phyloP scores from a whole-genome alignment of 2,888 invertebrate species.

The Volucella inanis region DNA sequence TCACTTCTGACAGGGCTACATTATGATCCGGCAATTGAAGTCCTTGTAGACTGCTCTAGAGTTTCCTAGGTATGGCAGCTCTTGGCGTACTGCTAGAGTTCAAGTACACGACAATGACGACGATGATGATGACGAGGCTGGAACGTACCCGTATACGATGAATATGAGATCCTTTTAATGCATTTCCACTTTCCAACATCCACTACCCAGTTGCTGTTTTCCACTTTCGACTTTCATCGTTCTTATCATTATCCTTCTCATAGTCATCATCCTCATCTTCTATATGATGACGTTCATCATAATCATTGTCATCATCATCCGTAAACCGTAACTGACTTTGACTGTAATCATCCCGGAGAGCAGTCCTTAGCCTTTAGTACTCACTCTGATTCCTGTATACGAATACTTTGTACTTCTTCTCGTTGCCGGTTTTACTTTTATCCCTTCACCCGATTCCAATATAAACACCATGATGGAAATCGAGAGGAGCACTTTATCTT shows the following conservation, averaged over 20 bases:
- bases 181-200: constrained; percentile 54
- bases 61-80: constrained; percentile 53
- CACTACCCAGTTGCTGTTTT: constrained; percentile 26
- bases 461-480: constrained; percentile 70
- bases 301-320: constrained; percentile 8
- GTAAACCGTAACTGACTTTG: neutral
- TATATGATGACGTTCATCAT: neutral
- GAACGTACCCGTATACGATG: neutral
- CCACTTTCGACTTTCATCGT: constrained; percentile 3
- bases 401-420: neutral
- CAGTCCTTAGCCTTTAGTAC: constrained; percentile 2
- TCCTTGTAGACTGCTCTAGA: constrained; percentile 56
- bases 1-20: constrained; percentile 68
- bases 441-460: constrained; percentile 48
- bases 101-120: constrained; percentile 55
- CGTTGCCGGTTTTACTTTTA: neutral
- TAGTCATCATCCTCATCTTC: constrained; percentile 20
- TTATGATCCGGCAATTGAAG: constrained; percentile 73
- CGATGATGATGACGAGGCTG: constrained; percentile 27
- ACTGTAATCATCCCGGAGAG: constrained; percentile 55
- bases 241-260: constrained; percentile 41
- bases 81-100: constrained; percentile 66
- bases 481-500: constrained; percentile 73
- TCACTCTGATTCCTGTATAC: constrained; percentile 23
- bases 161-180: constrained; percentile 50